Percentiles rank a stretch among this genome's conserved stretches.
Evolutionary conservation across 2,888 invertebrate genomes (phyloP).

Genomic region (Patella caerulea): DNA sequence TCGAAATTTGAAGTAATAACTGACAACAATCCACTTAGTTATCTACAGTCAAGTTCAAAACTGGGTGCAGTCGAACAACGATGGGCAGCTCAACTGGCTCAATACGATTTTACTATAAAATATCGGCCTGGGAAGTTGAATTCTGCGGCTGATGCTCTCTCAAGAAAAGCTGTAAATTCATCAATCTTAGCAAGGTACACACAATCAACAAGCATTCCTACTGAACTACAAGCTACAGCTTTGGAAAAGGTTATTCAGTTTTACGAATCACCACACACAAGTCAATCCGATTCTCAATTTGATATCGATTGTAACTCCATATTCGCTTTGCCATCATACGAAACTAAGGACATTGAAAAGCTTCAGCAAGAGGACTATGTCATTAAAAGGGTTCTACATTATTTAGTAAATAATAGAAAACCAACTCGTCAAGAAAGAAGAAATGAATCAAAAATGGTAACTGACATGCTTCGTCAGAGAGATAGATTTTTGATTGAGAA

Average conservation of each 20-base stretch:
- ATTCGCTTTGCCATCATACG: constrained; percentile 1
- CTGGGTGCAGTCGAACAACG: constrained; percentile 32
- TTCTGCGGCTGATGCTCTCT: constrained; percentile 29
- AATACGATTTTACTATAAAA: constrained; percentile 26
- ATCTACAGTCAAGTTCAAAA: constrained; percentile 24
- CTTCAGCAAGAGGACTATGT: not conserved
- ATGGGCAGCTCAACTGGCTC: constrained; percentile 31
- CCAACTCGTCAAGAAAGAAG: not conserved
- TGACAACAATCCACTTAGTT: constrained; percentile 30
- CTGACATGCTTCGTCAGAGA: not conserved
- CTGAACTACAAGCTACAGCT: constrained; percentile 1
- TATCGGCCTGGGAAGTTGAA: constrained; percentile 28
- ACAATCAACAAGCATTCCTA: constrained; percentile 8
- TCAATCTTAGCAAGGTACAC: not conserved
- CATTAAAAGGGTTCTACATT: constrained; percentile 1
- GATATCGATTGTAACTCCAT: not conserved
- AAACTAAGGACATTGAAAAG: not conserved
- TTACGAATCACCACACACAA: not conserved
- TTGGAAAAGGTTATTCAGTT: constrained; percentile 12
- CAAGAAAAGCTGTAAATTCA: constrained; percentile 15
- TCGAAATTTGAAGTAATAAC: constrained; percentile 27
- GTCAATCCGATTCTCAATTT: not conserved
- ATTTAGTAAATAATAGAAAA: not conserved
- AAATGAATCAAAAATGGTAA: not conserved
- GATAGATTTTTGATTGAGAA: not conserved